These are phyloP conservation scores for Harpegnathos saltator DNA, from an alignment of 1,140 invertebrate species.

Conservation along the genomic window DNA sequence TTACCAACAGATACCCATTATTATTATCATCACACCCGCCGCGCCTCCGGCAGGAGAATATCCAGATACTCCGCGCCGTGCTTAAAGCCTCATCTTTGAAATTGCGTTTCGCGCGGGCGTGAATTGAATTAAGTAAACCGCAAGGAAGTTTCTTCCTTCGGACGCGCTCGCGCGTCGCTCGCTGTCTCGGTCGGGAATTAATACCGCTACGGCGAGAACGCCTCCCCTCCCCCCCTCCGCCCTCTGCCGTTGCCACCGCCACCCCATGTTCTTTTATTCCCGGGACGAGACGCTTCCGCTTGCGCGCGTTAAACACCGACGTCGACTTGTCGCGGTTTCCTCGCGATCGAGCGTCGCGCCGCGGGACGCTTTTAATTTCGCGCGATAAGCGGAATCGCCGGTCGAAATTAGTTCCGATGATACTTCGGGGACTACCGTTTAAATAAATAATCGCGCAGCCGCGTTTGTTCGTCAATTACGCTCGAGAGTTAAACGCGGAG, in stretches of 20 bases:
- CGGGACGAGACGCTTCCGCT: not conserved
- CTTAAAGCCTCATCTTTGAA: constrained; percentile 80
- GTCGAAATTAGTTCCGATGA: too few species aligned
- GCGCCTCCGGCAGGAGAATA: not conserved
- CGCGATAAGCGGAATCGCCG: constrained; percentile 30
- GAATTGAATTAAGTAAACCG: constrained; percentile 82
- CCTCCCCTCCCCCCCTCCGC: not conserved
- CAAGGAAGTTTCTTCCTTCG: constrained; percentile 77
- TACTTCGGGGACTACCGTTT: not conserved
- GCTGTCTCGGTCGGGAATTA: constrained; percentile 51
- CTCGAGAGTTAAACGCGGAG: not conserved
- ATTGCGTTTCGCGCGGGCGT: constrained; percentile 77
- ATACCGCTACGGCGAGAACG: constrained; percentile 51
- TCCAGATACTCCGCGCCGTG: not conserved
- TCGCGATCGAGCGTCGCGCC: constrained; percentile 5
- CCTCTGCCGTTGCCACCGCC: too few species aligned
- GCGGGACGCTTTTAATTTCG: constrained; percentile 61
- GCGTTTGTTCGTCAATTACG: not conserved
- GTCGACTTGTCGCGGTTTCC: constrained; percentile 26
- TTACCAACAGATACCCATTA: too few species aligned
- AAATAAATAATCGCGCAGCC: not conserved
- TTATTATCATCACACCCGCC: too few species aligned
- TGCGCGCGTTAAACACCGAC: constrained; percentile 13
- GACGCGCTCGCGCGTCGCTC: not conserved
- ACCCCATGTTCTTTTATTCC: constrained; percentile 41